A percentile compares a stretch with the other conserved stretches of the same genome.
phyloP scores from a whole-genome alignment of 2,113 vertebrate species.

The Cricetomys ansorgei region DNA sequence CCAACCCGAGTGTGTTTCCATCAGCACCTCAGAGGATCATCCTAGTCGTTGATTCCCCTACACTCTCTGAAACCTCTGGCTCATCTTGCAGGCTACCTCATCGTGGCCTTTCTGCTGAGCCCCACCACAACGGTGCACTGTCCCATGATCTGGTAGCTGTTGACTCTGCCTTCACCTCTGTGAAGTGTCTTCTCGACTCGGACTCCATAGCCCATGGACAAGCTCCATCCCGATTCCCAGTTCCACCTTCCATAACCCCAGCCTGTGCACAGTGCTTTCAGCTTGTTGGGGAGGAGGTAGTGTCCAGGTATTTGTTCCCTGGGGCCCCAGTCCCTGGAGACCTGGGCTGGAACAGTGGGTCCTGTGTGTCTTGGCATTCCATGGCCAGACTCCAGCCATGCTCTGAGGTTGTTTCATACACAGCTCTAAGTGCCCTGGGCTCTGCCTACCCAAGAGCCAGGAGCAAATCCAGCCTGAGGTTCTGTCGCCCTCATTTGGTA shows the following conservation, averaged over 20 bases:
- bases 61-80: not conserved
- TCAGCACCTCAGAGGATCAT: not conserved
- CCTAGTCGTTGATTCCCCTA: not conserved
- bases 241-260: conserved; percentile 21
- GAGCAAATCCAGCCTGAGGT: conserved; percentile 61
- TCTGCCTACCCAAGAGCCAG: conserved; percentile 42
- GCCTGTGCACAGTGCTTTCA: conserved; percentile 56
- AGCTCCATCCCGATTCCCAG: conserved; percentile 39
- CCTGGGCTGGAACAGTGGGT: conserved; percentile 67
- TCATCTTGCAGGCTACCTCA: conserved; percentile 11
- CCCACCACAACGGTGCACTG: not conserved
- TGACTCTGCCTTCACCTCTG: not conserved
- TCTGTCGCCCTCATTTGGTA: conserved; percentile 73
- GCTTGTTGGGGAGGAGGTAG: conserved; percentile 56
- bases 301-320: conserved; percentile 72
- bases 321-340: conserved; percentile 71
- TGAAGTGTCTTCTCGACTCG: not conserved
- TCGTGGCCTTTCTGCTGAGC: not conserved
- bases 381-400: conserved; percentile 76
- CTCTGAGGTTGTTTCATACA: conserved; percentile 77
- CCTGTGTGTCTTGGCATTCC: conserved; percentile 78
- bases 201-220: not conserved
- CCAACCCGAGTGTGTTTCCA: not conserved
- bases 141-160: not conserved
- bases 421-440: conserved; percentile 69